Evolutionary conservation across 2,888 invertebrate genomes (phyloP).

Genomic region (Pediacus dermestoides): DNA sequence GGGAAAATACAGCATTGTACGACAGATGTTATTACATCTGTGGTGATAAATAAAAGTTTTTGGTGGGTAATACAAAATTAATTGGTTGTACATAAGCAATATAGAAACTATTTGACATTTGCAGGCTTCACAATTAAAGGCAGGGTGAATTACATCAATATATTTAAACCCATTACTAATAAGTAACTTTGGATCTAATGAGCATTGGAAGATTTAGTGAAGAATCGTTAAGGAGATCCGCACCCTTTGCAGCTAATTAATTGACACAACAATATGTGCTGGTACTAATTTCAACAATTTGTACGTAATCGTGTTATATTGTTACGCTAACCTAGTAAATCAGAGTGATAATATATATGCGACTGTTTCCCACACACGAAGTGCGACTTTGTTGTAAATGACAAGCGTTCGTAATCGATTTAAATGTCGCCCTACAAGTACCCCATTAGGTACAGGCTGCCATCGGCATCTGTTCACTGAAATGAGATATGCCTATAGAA

Average conservation of each 20-base stretch:
- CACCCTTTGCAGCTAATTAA: slow-evolving; percentile 28
- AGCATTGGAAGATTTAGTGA: no score
- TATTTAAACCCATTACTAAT: no score
- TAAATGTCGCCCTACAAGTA: slow-evolving; percentile 37
- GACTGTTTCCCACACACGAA: slow-evolving; percentile 28
- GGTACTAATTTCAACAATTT: slow-evolving; percentile 27
- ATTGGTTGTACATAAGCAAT: no score
- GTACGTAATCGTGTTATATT: slow-evolving; percentile 23
- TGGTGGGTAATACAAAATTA: no score
- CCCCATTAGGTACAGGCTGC: slow-evolving; percentile 42
- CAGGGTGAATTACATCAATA: no score
- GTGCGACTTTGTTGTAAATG: slow-evolving; percentile 35
- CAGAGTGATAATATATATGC: slow-evolving; percentile 29
- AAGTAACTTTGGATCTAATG: no score
- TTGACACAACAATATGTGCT: slow-evolving; percentile 26
- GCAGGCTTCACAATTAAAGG: no score
- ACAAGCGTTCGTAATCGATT: slow-evolving; percentile 42
- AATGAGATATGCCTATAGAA: slow-evolving; percentile 37
- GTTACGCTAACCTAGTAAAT: slow-evolving; percentile 28
- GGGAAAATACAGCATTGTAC: neutral
- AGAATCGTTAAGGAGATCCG: no score
- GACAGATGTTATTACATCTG: slow-evolving; percentile 1
- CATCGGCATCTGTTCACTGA: slow-evolving; percentile 39
- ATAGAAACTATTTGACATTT: no score
- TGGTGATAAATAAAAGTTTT: no score